These are phyloP conservation scores for Todiramphus chloris DNA, from an alignment of 2,113 vertebrate species.

Conservation along the genomic window DNA sequence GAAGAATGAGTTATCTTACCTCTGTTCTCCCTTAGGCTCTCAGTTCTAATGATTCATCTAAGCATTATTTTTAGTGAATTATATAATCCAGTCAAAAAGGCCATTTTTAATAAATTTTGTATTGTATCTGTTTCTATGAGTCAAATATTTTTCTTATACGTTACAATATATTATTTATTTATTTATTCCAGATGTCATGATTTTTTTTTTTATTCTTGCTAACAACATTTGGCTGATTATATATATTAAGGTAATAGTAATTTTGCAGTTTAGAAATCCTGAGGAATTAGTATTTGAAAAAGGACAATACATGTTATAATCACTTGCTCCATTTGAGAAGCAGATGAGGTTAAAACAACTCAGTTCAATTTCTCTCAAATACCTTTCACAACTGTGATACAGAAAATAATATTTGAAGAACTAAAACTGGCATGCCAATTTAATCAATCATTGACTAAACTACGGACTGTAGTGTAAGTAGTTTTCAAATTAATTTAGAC, in stretches of 20 bases:
- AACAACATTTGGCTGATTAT: neutral
- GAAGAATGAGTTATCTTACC: neutral
- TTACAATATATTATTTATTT: neutral
- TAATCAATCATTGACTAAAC: neutral
- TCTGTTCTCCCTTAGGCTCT: neutral
- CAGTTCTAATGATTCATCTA: conserved; percentile 20
- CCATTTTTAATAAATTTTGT: neutral
- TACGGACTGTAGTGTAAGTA: neutral
- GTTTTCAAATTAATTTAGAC: neutral
- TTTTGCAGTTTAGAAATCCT: neutral
- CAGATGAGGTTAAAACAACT: neutral
- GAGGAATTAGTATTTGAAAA: neutral
- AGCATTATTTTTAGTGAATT: conserved; percentile 29
- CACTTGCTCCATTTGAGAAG: neutral
- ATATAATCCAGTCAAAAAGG: neutral
- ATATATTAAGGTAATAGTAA: neutral
- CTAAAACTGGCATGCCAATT: neutral
- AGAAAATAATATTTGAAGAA: neutral
- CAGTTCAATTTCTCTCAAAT: neutral
- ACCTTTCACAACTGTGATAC: neutral
- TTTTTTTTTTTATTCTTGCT: neutral
- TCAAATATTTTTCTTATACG: neutral
- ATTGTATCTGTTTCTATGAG: neutral
- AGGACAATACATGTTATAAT: neutral
- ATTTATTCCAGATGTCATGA: neutral